phyloP scores from a whole-genome alignment of 2,797 vertebrate genomes.

The Gila robusta region DNA sequence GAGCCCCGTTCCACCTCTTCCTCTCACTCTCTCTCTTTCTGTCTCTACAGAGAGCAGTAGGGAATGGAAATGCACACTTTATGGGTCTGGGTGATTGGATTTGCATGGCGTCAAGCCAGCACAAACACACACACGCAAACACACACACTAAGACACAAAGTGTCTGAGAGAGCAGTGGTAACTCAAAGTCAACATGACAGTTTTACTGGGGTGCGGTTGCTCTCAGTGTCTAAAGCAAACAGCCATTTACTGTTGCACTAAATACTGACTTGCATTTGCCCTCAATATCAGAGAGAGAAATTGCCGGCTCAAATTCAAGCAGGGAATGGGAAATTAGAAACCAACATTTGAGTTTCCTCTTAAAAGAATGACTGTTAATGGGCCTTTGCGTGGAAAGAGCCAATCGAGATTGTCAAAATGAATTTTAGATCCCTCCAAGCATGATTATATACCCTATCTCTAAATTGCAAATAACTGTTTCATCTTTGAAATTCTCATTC shows the following conservation, averaged over 20 bases:
- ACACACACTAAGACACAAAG: slow-evolving; percentile 50
- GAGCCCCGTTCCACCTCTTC: slow-evolving; percentile 20
- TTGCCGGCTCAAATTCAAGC: slow-evolving; percentile 35
- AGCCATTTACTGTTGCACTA: slow-evolving; percentile 58
- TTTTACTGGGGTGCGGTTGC: slow-evolving; percentile 62
- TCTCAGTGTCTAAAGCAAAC: slow-evolving; percentile 61
- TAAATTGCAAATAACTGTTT: slow-evolving; percentile 48
- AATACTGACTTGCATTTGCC: slow-evolving; percentile 38
- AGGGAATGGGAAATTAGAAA: slow-evolving; percentile 41
- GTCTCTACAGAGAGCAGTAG: slow-evolving; percentile 55
- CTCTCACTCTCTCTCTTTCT: slow-evolving; percentile 59
- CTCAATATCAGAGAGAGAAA: slow-evolving; percentile 46
- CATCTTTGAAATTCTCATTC: slow-evolving; percentile 44
- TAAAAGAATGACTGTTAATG: slow-evolving; percentile 43
- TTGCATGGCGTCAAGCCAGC: slow-evolving; percentile 60
- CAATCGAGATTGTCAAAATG: slow-evolving; percentile 32
- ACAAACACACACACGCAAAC: slow-evolving; percentile 37
- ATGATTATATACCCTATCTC: slow-evolving; percentile 41
- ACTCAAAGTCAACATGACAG: slow-evolving; percentile 61
- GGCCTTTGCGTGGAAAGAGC: not conserved
- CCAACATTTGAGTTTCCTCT: slow-evolving; percentile 27
- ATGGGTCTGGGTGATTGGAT: slow-evolving; percentile 66
- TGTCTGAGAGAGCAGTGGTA: slow-evolving; percentile 54
- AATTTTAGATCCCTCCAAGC: slow-evolving; percentile 37
- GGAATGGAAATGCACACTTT: slow-evolving; percentile 65